These are phyloP conservation scores for Nebria ingens DNA, from an alignment of 1,140 invertebrate species.

Conservation along the genomic window DNA sequence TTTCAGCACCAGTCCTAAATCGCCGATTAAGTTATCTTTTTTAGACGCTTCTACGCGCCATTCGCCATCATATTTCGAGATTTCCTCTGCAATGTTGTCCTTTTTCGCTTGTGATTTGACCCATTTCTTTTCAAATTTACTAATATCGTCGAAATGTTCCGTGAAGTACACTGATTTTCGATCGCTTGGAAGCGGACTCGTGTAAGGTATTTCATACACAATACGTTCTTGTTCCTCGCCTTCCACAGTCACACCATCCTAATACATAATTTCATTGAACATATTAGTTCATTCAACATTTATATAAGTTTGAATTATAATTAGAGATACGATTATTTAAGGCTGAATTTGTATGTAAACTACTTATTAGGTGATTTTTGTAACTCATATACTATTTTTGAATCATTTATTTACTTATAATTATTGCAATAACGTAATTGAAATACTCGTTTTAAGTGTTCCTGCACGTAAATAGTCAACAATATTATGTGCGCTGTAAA, in stretches of 20 bases:
- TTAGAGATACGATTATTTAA: too few species aligned
- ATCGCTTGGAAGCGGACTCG: slow-evolving; percentile 45
- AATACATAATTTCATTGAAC: slow-evolving; percentile 3
- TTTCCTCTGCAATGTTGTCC: slow-evolving; percentile 79
- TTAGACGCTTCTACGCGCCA: slow-evolving; percentile 68
- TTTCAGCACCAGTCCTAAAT: slow-evolving; percentile 83
- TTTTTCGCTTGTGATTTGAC: slow-evolving; percentile 86
- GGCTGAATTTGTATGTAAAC: too few species aligned
- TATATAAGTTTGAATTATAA: too few species aligned
- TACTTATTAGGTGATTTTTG: too few species aligned
- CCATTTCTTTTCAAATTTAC: slow-evolving; percentile 71
- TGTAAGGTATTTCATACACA: slow-evolving; percentile 34
- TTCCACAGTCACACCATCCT: slow-evolving; percentile 33
- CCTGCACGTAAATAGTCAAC: too few species aligned
- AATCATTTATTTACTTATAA: too few species aligned
- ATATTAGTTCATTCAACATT: too few species aligned
- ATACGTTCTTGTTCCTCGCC: slow-evolving; percentile 15
- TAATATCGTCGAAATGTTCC: slow-evolving; percentile 80
- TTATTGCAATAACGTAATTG: too few species aligned
- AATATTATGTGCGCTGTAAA: too few species aligned
- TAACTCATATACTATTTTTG: too few species aligned
- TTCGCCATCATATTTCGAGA: slow-evolving; percentile 91
- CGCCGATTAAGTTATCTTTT: slow-evolving; percentile 65
- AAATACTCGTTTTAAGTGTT: too few species aligned
- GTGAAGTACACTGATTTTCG: slow-evolving; percentile 60